Evolutionary conservation across 2,113 vertebrate species (phyloP).

Genomic region (Aptenodytes patagonicus): DNA sequence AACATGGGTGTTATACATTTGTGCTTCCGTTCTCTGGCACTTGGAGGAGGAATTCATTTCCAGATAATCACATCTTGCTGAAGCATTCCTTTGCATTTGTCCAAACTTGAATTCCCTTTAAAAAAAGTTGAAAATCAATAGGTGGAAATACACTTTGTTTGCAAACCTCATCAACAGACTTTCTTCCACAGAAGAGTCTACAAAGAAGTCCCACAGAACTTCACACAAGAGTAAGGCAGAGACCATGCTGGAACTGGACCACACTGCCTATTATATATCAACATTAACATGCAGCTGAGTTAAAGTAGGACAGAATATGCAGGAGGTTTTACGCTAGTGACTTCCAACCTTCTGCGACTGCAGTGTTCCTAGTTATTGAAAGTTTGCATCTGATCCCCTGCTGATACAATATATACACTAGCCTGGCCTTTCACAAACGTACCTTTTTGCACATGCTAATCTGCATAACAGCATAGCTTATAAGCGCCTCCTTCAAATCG

Average conservation of each 20-base stretch:
- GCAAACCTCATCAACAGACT: background rate
- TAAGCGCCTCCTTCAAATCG: slow-evolving; percentile 92
- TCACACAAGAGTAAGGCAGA: background rate
- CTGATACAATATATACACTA: background rate
- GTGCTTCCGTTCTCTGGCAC: slow-evolving; percentile 76
- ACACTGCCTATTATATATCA: background rate
- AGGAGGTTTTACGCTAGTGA: background rate
- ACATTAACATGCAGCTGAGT: background rate
- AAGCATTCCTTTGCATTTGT: slow-evolving; percentile 96
- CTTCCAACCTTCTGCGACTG: background rate
- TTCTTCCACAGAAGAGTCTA: background rate
- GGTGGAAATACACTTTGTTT: background rate
- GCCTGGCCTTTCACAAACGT: background rate
- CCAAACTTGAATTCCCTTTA: slow-evolving; percentile 95
- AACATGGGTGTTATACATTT: slow-evolving; percentile 64
- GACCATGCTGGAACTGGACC: background rate
- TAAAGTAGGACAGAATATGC: background rate
- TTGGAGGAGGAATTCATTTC: slow-evolving; percentile 67
- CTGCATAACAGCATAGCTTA: slow-evolving; percentile 97
- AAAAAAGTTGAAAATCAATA: background rate
- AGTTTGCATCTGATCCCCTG: background rate
- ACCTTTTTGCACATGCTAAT: slow-evolving; percentile 99
- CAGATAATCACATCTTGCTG: slow-evolving; percentile 88
- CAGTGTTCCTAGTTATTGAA: background rate
- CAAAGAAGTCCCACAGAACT: background rate